Base-by-base conservation (phyloP, 2,888 invertebrate species). In the Andrena dorsata region DNA sequence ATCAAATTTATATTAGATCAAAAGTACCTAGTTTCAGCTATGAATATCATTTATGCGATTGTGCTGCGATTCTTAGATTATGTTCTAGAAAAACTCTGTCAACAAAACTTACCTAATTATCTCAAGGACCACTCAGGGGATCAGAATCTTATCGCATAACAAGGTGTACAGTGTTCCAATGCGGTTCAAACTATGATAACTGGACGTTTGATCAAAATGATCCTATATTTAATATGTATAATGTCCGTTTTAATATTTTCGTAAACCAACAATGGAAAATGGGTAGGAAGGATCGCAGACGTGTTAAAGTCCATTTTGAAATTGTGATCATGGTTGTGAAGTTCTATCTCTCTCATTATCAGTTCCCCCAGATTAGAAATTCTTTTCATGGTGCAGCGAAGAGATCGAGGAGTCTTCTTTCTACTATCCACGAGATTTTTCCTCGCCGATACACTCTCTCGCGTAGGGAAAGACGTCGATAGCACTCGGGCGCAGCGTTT, bases 321-420 rank as follows among this genome's bases (percentile, higher is more conserved):
- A 78, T 63, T 70, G 26, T 60, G 16, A 30, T 56, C 30, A 2
- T 32, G 7, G 41, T 47, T 56, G 16, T 71, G 70, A 4, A 32
- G 13, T 47, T 20, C 51, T 7, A 26, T 76, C n/a, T 53, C 10
- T 28, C 65, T n/a, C 23, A 51, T 80, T 68, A 71, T 76, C 70
- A 35, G 23, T 26, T 13, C 20, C 20, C n/a, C 2, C 23, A n/a
- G 28, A 47, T 32, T 41, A 70, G 66, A 82, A 65, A 74, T 61
- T 26, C 63, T 70, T 76, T 76, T 76, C 78, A 81, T 73, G 68
- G 30, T 51, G 41, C 41, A 83, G 35, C 32, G 72, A 58, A 72
- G 49, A 28, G 58, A 20, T 65, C 28, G 53, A 41, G 30, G 20
- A 26, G 16, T 63, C 53, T 47, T 66, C 41, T 56, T 51, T 7